Evolutionary conservation across 2,888 invertebrate genomes (phyloP).

Genomic region (Gasteruption jaculator): DNA sequence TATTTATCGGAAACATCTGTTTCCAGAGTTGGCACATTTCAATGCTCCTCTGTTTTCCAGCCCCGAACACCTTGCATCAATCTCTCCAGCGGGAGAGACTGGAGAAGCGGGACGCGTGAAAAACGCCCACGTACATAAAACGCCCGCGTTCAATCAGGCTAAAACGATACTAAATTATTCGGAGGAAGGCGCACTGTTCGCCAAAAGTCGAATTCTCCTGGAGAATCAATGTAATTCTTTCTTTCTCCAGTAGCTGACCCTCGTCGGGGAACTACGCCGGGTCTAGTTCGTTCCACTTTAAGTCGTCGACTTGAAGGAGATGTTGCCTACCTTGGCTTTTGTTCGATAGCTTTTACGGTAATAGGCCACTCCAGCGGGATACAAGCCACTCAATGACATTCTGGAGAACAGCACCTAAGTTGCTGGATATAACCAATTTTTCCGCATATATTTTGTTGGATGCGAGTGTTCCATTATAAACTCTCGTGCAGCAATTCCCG

Average conservation of each 20-base stretch:
- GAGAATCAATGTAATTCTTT: conserved; percentile 28
- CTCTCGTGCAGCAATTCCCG: too few species aligned
- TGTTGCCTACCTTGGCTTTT: too few species aligned
- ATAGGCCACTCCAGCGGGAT: too few species aligned
- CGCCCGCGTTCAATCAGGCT: conserved; percentile 44
- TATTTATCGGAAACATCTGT: too few species aligned
- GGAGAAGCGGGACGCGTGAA: conserved; percentile 2
- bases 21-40: too few species aligned
- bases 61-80: not conserved
- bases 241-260: not conserved
- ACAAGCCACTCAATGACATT: too few species aligned
- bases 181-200: conserved; percentile 25
- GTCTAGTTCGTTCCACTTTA: conserved; percentile 24
- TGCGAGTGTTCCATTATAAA: too few species aligned
- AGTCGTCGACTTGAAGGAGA: conserved; percentile 27
- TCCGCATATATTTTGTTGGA: too few species aligned
- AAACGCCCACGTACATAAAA: conserved; percentile 30
- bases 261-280: conserved; percentile 8
- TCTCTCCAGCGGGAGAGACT: conserved; percentile 1
- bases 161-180: conserved; percentile 48
- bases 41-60: too few species aligned
- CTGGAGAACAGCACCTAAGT: too few species aligned
- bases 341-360: too few species aligned
- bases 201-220: conserved; percentile 29
- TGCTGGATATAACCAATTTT: too few species aligned